Evolutionary conservation across 1,140 invertebrate species (phyloP), one percentile per base, ranked within the genome.

Genomic region (Ganaspis sp.): DNA sequence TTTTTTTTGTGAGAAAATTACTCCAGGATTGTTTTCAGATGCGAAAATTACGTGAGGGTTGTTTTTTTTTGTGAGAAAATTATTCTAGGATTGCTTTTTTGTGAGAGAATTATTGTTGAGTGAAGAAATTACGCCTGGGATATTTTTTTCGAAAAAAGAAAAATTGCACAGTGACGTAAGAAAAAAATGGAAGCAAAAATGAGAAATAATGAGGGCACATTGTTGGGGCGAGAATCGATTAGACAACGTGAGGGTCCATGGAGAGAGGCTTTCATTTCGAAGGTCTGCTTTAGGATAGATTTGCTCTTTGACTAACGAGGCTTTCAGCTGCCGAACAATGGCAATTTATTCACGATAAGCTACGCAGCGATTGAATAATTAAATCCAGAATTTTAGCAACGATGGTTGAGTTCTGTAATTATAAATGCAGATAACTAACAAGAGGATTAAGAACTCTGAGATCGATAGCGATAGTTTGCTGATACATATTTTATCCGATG

Each of bases 301-400:
- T 34, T 29, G 11, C 58, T 64, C 26, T 64, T 64, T 64, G 58
- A 64, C 23, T 64, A 64, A 64, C 23, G 58, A 64, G 58, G 23
- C 58, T 64, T 29, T 64, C 58, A 64, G 9, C 58, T 64, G 5
- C 4, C 26, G 58, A 12, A 29, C 26, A 29, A 29, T 29, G 21
- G 11, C 54, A 64, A 64, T 64, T 29, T 64, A 64, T 64, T 26
- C 23, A 64, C 23, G 54, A 64, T 64, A 64, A 64, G 54, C 54
- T 11, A 64, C 23, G 54, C 54, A 64, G 8, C 54, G 54, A 64
- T 64, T 64, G 21, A 26, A 64, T 64, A 64, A 64, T 29, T 64
- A 29, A 26, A 64, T 64, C 2, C 12, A 12, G 12, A 64, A 64
- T 64, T 64, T 26, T 29, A 64, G 23, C 21, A 5, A 23, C 21